Evolutionary conservation across 2,113 vertebrate species (phyloP), one percentile per base, ranked within the genome.

Genomic region (Podarcis raffonei): DNA sequence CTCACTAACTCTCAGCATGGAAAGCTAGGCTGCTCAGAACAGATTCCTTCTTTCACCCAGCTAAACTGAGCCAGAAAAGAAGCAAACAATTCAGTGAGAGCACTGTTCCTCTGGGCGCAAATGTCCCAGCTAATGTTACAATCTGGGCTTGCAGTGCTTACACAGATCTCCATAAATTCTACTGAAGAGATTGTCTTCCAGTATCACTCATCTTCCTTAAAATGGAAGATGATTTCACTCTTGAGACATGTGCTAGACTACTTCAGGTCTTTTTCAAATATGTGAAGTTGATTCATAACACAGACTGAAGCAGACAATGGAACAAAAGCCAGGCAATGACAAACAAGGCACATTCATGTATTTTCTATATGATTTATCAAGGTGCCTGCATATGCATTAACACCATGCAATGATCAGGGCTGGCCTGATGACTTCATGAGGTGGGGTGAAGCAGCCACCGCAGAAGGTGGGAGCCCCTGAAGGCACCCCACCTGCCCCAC

Each of bases 231-330:
- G 25, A 92, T 65, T 85, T 84, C 74, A 92, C 30, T 84, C 39
- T 35, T 59, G 37, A 75, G 23, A 82, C 9, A 83, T 9, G 80
- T 0, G 16, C 12, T 4, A 87, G 1, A 42, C 4, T n/a, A 89
- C 59, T 23, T 74, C 83, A 91, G 85, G 59, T 68, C 53, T 9
- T 23, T 87, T 90, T 69, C 62, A 37, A 86, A 93, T 83, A 11
- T 74, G 81, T 39, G 30, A 86, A 69, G 2, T 7, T 65, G 37
- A 84, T 87, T 82, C 39, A 75, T n/a, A 92, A 12, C 0, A 87
- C 81, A 32, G 65, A 85, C 25, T 57, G 2, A 1, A 3, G 0
- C 4, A 90, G 32, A 62, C 27, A 80, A 48, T 48, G 37, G 32
- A 84, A 37, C 35, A 30, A 39, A n/a, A 35, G 12, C 12, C 48